Base-by-base conservation (phyloP, 1,140 invertebrate species). In the Calosoma granatense region DNA sequence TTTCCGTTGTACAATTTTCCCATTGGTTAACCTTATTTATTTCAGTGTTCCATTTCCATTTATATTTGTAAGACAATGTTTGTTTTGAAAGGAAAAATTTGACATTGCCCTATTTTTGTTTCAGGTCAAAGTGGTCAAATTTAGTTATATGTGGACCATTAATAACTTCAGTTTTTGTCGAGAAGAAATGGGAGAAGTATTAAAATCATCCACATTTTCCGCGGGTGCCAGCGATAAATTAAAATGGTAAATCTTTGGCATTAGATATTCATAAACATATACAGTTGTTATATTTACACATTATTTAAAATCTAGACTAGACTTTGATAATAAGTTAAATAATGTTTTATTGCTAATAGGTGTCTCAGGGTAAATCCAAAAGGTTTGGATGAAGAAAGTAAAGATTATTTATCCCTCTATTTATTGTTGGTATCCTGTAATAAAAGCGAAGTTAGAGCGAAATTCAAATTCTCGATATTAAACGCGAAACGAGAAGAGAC, bases 121-220 rank as follows among this genome's bases (percentile, higher is more conserved):
- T 15, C 86, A 98, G 94, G 94, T 98, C 66, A 98, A 98, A 87
- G 95, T 99, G 74, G 94, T 98, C 58, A 98, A 98, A 79, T 98
- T 99, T 81, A 96, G 92, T 77, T 99, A 98, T 77, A 98, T 98
- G 92, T 99, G 97, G 97, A 98, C 96, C 69, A 98, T 99, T 80
- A 98, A 98, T 77, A 98, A 98, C 83, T 99, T 99, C 79, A 97
- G 94, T 80, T 99, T 98, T 79, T 96, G 93, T 76, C 87, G 93
- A 61, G 96, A 98, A 79, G 96, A 99, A 80, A 98, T 98, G 95
- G 96, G 96, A 63, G 96, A 99, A 81, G 96, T 98, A 59, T 82
- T 99, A 67, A 98, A 98, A 81, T 98, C 94, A 74, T 98, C 95
- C 62, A 98, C 95, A 62, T 99, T 99, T 78, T 98, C 95, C 56